A percentile compares a stretch with the other conserved stretches of the same genome.
phyloP scores from a whole-genome alignment of 2,797 vertebrate genomes.

The Euphonia xanthogaster region DNA sequence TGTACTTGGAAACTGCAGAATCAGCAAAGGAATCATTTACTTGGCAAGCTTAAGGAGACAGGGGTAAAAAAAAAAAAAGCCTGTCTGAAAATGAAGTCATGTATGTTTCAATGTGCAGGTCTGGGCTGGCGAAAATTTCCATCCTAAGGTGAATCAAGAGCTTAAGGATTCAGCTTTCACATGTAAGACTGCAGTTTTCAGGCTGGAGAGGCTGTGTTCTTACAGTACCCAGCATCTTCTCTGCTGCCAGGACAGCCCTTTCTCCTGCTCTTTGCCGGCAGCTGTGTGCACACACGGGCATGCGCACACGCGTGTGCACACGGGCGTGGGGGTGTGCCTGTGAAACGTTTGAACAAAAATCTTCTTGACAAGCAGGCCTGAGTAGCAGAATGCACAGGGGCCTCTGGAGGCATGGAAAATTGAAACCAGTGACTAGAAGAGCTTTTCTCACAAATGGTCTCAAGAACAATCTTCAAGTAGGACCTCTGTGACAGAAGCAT shows the following conservation, averaged over 20 bases:
- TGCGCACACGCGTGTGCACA: not conserved
- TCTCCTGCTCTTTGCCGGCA: not conserved
- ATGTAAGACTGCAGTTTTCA: not conserved
- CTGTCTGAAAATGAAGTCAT: conserved; percentile 44
- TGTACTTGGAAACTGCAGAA: conserved; percentile 43
- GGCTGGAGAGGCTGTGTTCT: not conserved
- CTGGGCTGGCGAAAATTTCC: conserved; percentile 21
- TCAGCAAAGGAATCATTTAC: conserved; percentile 45
- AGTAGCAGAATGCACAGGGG: not conserved
- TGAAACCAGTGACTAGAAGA: not conserved
- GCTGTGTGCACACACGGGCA: not conserved
- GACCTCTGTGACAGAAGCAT: not conserved
- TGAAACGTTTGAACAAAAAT: not conserved
- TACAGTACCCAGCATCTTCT: not conserved
- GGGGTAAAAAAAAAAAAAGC: not conserved
- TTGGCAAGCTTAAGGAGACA: conserved; percentile 1
- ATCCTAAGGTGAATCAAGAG: not conserved
- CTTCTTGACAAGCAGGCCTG: not conserved
- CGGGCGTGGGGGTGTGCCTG: not conserved
- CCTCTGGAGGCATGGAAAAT: not conserved
- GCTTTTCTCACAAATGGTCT: not conserved
- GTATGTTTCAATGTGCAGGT: conserved; percentile 32
- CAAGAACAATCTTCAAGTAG: not conserved
- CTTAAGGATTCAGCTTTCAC: not conserved
- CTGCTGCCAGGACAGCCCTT: not conserved